phyloP scores from a whole-genome alignment of 2,797 vertebrate species.

The Peromyscus attwateri region DNA sequence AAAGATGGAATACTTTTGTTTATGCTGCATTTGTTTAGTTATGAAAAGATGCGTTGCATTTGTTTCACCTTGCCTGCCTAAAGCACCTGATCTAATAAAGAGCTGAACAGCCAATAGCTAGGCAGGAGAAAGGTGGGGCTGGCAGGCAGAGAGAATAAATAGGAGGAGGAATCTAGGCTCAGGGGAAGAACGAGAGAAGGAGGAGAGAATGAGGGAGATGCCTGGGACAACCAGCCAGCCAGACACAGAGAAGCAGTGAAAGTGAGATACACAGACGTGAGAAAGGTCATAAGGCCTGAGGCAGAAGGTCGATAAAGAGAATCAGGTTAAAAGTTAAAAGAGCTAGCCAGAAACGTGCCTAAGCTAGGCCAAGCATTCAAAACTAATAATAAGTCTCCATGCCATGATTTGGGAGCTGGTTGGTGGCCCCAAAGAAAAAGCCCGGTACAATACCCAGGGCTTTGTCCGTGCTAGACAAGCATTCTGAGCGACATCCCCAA shows the following conservation, averaged over 20 bases:
- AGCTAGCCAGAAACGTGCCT: not conserved
- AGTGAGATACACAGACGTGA: not conserved
- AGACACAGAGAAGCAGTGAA: not conserved
- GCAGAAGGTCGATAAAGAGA: not conserved
- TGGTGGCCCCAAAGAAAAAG: not conserved
- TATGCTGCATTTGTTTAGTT: not conserved
- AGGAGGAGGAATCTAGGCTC: not conserved
- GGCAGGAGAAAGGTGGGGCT: not conserved
- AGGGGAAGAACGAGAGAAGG: not conserved
- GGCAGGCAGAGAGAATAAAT: not conserved
- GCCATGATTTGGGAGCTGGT: not conserved
- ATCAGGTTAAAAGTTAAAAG: not conserved
- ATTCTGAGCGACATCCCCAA: not conserved
- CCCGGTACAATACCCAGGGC: not conserved
- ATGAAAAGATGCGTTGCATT: not conserved
- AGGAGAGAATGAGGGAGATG: not conserved
- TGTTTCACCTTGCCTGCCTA: not conserved
- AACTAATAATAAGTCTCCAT: not conserved
- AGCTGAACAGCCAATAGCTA: not conserved
- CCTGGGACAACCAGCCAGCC: not conserved
- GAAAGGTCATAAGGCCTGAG: not conserved
- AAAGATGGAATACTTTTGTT: not conserved
- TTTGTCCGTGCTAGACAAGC: not conserved
- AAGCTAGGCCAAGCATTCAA: not conserved
- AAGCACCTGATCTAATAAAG: not conserved